phyloP scores from a whole-genome alignment of 1,140 invertebrate species.

The Drosophila novamexicana region DNA sequence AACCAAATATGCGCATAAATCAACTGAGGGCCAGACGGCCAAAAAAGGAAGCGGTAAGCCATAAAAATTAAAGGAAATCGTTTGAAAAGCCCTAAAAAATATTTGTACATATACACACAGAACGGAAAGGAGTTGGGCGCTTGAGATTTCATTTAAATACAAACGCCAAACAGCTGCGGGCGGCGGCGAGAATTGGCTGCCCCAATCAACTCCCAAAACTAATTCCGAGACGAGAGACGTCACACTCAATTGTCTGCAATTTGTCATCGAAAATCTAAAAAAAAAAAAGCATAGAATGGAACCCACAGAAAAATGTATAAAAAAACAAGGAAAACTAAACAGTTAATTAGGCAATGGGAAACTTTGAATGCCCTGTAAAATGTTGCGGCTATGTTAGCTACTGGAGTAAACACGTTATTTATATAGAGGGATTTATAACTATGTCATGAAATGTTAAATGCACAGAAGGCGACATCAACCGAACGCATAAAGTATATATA shows the following conservation, averaged over 20 bases:
- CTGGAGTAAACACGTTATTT: no score
- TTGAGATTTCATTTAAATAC: constrained; percentile 57
- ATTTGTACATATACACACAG: not conserved
- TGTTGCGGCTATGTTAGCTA: not conserved
- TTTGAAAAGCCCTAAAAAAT: constrained; percentile 51
- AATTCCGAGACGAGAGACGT: constrained; percentile 28
- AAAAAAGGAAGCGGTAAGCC: constrained; percentile 26
- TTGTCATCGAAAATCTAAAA: constrained; percentile 37
- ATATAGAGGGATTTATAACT: no score
- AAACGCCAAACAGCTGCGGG: constrained; percentile 47
- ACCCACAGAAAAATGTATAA: constrained; percentile 29
- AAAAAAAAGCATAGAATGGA: constrained; percentile 13
- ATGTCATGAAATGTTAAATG: no score
- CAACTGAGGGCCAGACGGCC: not conserved
- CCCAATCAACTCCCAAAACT: not conserved
- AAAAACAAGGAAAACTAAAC: not conserved
- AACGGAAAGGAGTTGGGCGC: not conserved
- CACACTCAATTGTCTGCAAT: constrained; percentile 54
- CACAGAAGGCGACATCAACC: no score
- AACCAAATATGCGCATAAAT: constrained; percentile 41
- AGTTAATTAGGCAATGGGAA: not conserved
- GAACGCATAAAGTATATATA: no score
- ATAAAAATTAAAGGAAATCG: constrained; percentile 30
- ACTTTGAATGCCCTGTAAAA: not conserved
- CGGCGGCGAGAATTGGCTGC: not conserved